Conservation (phyloP, 2,888 invertebrate genomes). For the Melinaea menophilus region DNA sequence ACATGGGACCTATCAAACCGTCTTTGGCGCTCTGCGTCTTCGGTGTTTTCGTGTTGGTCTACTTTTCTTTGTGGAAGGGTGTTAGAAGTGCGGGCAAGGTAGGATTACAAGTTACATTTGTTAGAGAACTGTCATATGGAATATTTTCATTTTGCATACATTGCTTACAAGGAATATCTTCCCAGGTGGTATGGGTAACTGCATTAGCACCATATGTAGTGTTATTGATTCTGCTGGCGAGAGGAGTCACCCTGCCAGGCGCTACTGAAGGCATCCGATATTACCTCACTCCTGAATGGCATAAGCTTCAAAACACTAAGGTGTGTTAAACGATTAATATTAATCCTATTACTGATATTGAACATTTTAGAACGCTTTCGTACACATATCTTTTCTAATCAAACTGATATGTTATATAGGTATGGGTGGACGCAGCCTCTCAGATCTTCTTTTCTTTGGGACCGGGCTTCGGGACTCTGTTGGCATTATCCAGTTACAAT, state of each 20-base stretch:
- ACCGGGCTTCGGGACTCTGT: slow-evolving; percentile 93
- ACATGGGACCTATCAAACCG: slow-evolving; percentile 93
- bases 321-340: slow-evolving; percentile 50
- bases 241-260: slow-evolving; percentile 92
- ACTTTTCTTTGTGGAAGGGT: slow-evolving; percentile 98
- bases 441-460: slow-evolving; percentile 96
- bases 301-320: slow-evolving; percentile 86
- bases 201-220: slow-evolving; percentile 95
- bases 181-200: slow-evolving; percentile 95
- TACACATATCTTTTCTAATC: too few species aligned
- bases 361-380: too few species aligned
- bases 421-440: slow-evolving; percentile 96
- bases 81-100: slow-evolving; percentile 95
- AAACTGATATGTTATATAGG: slow-evolving; percentile 62
- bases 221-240: slow-evolving; percentile 87
- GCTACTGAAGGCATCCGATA: slow-evolving; percentile 91
- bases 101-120: slow-evolving; percentile 26
- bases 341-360: too few species aligned
- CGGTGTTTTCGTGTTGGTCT: slow-evolving; percentile 94
- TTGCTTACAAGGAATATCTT: not conserved
- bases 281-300: slow-evolving; percentile 94
- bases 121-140: too few species aligned
- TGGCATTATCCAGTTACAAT: slow-evolving; percentile 95
- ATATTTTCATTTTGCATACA: not conserved
- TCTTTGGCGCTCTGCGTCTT: slow-evolving; percentile 93